Percentiles rank a stretch among this genome's conserved stretches.
phyloP scores from a whole-genome alignment of 2,113 vertebrate genomes.

The Mirza zaza region DNA sequence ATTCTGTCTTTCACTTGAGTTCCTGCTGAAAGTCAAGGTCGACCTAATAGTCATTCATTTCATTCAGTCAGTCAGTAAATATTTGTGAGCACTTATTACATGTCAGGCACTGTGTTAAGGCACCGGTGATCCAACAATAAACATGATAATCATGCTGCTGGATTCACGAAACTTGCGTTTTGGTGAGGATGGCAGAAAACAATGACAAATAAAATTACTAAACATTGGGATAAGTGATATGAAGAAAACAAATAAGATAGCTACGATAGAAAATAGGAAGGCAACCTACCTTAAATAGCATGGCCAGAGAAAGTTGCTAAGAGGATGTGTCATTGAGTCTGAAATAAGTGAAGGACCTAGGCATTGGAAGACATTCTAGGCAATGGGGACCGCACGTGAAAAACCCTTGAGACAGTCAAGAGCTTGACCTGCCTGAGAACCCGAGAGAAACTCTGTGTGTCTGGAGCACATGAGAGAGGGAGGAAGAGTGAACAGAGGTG shows the following conservation, averaged over 20 bases:
- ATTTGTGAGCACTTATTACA: neutral
- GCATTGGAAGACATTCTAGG: neutral
- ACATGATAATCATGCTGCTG: neutral
- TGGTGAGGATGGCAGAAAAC: neutral
- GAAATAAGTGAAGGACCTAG: neutral
- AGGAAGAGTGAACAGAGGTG: neutral
- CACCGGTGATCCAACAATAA: neutral
- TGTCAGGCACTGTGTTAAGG: neutral
- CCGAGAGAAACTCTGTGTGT: neutral
- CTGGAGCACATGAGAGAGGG: neutral
- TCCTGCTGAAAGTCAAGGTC: neutral
- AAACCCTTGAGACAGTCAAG: neutral
- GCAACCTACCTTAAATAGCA: neutral
- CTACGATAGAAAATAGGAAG: neutral
- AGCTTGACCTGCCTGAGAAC: neutral
- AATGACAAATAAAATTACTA: neutral
- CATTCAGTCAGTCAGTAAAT: neutral
- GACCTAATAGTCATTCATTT: neutral
- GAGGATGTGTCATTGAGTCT: neutral
- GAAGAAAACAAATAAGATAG: neutral
- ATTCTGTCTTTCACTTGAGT: neutral
- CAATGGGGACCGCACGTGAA: neutral
- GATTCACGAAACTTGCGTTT: neutral
- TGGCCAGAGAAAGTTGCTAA: neutral
- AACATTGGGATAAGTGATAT: neutral